Conservation (phyloP, 2,113 vertebrate genomes). For the Pachypanchax playfairii region DNA sequence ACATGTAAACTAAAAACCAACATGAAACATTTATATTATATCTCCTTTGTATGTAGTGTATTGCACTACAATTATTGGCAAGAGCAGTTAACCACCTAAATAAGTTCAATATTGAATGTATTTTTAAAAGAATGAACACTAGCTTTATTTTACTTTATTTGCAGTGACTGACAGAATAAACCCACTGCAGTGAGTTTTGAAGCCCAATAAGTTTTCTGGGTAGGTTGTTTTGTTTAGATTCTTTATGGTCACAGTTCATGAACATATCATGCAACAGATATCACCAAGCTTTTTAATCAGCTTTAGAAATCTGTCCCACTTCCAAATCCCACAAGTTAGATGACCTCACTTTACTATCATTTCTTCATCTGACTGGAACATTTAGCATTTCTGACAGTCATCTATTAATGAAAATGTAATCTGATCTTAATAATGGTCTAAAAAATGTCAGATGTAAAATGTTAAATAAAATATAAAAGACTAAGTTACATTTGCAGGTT, state of each 20-base stretch:
- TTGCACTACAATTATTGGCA: background rate
- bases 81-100: background rate
- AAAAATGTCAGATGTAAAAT: background rate
- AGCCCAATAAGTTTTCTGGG: background rate
- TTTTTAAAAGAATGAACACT: too few species aligned
- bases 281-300: background rate
- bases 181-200: background rate
- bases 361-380: background rate
- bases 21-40: constrained; percentile 12
- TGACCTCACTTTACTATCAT: background rate
- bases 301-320: constrained; percentile 5
- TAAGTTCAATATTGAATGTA: too few species aligned
- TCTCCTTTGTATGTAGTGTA: too few species aligned
- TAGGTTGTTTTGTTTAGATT: constrained; percentile 1
- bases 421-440: background rate
- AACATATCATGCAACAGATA: background rate
- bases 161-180: background rate
- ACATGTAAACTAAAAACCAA: constrained; percentile 21
- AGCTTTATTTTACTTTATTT: too few species aligned
- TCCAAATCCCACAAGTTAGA: background rate
- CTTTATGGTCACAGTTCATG: background rate
- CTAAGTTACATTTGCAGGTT: too few species aligned
- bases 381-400: background rate
- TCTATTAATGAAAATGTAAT: background rate
- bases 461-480: too few species aligned